Evolutionary conservation across 1,140 invertebrate species (phyloP), one percentile per base, ranked within the genome.

Genomic region (Drosophila tsacasi): DNA sequence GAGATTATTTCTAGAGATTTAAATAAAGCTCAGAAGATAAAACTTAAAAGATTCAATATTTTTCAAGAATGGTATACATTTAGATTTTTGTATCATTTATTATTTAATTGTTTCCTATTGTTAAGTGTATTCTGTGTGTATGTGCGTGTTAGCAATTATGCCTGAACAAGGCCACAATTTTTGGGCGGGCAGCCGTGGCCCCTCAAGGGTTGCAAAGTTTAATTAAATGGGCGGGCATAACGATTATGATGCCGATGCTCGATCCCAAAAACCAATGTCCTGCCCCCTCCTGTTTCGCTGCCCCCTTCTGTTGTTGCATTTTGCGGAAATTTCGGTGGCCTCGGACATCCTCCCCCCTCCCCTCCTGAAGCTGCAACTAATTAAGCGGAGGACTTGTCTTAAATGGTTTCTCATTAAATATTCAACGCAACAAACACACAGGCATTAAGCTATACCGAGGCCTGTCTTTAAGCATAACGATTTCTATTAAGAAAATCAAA

Each of bases 371-470:
- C 74, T 59, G 61, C 76, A 84, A 81, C 81, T 81, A 85, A 84
- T 84, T 85, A 85, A 78, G 42, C 46, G 46, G 39, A 30, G 42
- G 15, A 42, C 25, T 25, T 23, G 52, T 35, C 78, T 60, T 74
- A 85, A 84, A 85, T 81, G 82, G 57, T 54, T 75, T 55, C 66
- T 52, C 72, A 80, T 80, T 86, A 69, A 87, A 87, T 77, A 79
- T 86, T 83, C 77, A 87, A 83, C 64, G 42, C 55, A 46, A 54
- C 44, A 73, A 42, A 49, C 25, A 59, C 50, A 63, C 35, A 55
- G 6, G 27, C 10, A 27, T 32, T 32, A 32, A 19, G 27, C 25
- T 52, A n/a, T 27, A 7, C 1, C 5, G 13, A n/a, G 27, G 25
- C 1, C 0, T 50, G 17, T 12, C 2, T 12, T 19, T 12, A n/a